Base-by-base conservation (phyloP, 53 echinoderm and acorn worm genomes). In the Astropecten irregularis region DNA sequence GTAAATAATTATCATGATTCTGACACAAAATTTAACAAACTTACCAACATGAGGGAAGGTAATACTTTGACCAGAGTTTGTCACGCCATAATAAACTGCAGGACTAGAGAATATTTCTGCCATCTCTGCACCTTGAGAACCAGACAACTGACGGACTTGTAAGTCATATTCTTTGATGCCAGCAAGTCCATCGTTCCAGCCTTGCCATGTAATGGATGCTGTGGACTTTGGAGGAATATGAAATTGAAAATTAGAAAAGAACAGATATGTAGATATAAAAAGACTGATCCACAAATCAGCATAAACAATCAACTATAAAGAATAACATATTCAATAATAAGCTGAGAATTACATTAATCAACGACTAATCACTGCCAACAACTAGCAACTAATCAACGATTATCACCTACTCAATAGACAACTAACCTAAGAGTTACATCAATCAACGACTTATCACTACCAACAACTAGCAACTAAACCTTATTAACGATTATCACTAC, bases 101-200 rank as follows among this genome's bases (percentile, higher is more conserved):
- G 68, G 68, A 68, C 42, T 40, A 16, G 22, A 23, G 20, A 46
- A 27, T 0, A 44, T 68, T 50, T 76, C 77, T 20, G 54, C 35
- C 77, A 76, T 56, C 42, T 76, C 42, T 9, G 39, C 32, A 28
- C 38, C 56, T 13, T 26, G 38, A 10, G 8, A 39, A 57, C 42
- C 42, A 1, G 36, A 34, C 57, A 76, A 16, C 37, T 58, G 22
- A 14, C 77, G 77, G 0, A 76, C 58, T 10, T 21, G 1, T 27
- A 76, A 31, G 42, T 76, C 27, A 31, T 76, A 58, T 26, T 40
- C 38, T 22, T 76, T 40, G 22, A 76, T 38, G 18, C 23, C 60
- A 39, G 77, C 34, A 5, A 76, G 14, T 36, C 9, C 27, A 23
- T 76, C 77, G 1, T 11, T 13, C 77, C 77, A 76, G 16, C 25